Percentiles rank a stretch among this genome's conserved stretches.
Conservation (phyloP, 2,113 vertebrate genomes). For the Stigmatopora argus region DNA sequence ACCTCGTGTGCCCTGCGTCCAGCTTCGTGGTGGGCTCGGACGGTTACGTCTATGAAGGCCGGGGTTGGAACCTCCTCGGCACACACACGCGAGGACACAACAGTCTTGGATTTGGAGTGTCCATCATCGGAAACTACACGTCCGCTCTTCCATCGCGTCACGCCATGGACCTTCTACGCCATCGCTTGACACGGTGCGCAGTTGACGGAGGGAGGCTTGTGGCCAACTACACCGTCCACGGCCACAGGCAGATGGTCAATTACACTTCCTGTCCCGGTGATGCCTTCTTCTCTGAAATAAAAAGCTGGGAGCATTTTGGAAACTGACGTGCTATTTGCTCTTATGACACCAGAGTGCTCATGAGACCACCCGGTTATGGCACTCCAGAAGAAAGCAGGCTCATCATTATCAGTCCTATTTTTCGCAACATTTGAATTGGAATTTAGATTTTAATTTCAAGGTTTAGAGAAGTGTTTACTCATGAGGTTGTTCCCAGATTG, state of each 20-base stretch:
- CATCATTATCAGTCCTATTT: not conserved
- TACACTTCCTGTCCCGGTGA: slow-evolving; percentile 79
- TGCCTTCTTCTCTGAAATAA: slow-evolving; percentile 72
- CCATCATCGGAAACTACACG: slow-evolving; percentile 82
- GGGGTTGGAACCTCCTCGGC: slow-evolving; percentile 80
- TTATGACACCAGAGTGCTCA: not conserved
- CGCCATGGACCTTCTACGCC: slow-evolving; percentile 62
- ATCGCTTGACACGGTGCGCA: slow-evolving; percentile 70
- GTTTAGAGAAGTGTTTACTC: too few relatives aligned
- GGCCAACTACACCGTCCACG: slow-evolving; percentile 66
- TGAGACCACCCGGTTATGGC: not conserved
- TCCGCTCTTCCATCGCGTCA: slow-evolving; percentile 53
- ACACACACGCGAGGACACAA: slow-evolving; percentile 82
- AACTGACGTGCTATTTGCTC: slow-evolving; percentile 30
- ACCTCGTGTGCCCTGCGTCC: not conserved
- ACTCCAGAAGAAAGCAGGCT: not conserved
- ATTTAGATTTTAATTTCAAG: too few relatives aligned
- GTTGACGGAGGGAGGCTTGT: slow-evolving; percentile 55
- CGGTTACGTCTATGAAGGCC: slow-evolving; percentile 84
- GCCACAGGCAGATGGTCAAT: slow-evolving; percentile 79
- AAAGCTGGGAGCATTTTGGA: slow-evolving; percentile 74
- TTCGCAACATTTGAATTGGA: too few relatives aligned
- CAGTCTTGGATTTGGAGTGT: slow-evolving; percentile 74
- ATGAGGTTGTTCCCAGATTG: too few relatives aligned
- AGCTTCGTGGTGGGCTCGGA: slow-evolving; percentile 89